Evolutionary conservation across 2,113 vertebrate species (phyloP), one percentile per base, ranked within the genome.

Genomic region (Mastomys natalensis): DNA sequence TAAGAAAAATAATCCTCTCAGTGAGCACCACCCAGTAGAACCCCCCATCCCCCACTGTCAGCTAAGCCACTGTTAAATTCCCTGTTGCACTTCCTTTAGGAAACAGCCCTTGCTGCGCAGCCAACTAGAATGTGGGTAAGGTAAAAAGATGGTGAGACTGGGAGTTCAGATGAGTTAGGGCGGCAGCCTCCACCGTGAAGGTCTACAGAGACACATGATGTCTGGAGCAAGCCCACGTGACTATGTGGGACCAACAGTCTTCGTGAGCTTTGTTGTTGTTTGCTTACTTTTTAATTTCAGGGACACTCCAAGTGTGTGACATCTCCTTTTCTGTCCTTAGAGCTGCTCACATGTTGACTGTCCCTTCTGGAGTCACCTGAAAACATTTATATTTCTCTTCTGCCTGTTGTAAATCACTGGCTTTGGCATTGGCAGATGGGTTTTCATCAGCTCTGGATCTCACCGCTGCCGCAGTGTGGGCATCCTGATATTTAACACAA

Each of bases 401-500:
- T 88, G 89, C 37, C 77, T 89, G 0, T 58, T 90, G 26, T 87
- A 29, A 74, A 62, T 73, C 17, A 37, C 22, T 87, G 94, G 95
- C 17, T 24, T 34, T 87, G 89, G 92, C 95, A n/a, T 96, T 77
- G 24, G 24, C 93, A 93, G 96, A 95, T 86, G 82, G 72, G 48
- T 96, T 40, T 66, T 64, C 31, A 73, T 95, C 24, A 0, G 1
- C 0, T 9, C 87, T 80, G 74, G 86, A 85, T 92, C 88, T 29
- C 43, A 17, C 72, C 90, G 81, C 68, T 90, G 95, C 68, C 90
- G 95, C 72, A 89, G 82, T 58, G 58, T 90, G 82, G 84, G 88
- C 86, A 77, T 97, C 91, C 92, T 91, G 95, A 92, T 97, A 96
- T 84, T 95, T 95, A 96, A 91, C 97, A 95, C 97, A 97, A 97